A percentile compares a stretch with the other conserved stretches of the same genome.
Conservation (phyloP, 2,113 vertebrate genomes). For the Leptocoma aspasia region DNA sequence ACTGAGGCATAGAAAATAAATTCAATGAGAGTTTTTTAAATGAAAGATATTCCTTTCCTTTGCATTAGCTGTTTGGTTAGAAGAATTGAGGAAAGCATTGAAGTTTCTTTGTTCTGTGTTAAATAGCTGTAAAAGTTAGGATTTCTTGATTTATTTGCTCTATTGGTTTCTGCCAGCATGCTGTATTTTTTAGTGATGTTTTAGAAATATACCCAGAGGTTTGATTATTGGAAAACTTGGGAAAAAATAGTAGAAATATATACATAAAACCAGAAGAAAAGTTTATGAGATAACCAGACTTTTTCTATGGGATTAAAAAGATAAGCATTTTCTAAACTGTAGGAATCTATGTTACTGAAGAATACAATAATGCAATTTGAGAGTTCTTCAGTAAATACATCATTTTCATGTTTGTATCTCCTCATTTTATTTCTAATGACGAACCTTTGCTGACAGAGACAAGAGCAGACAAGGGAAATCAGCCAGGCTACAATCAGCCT, state of each 20-base stretch:
- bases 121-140: not conserved
- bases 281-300: not conserved
- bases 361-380: not conserved
- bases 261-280: not conserved
- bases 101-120: not conserved
- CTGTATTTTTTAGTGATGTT: not conserved
- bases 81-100: not conserved
- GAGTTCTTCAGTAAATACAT: not conserved
- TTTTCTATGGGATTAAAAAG: not conserved
- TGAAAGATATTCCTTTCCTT: not conserved
- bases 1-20: not conserved
- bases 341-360: not conserved
- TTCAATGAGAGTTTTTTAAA: not conserved
- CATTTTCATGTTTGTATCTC: not conserved
- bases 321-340: not conserved
- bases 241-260: not conserved
- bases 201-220: not conserved
- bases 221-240: not conserved
- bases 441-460: not conserved
- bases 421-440: not conserved
- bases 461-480: not conserved
- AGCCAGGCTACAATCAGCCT: not conserved
- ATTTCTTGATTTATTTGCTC: not conserved
- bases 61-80: not conserved
- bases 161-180: not conserved